Evolutionary conservation across 2,888 invertebrate genomes (phyloP), one percentile per base, ranked within the genome.

Genomic region (Latrodectus hesperus): DNA sequence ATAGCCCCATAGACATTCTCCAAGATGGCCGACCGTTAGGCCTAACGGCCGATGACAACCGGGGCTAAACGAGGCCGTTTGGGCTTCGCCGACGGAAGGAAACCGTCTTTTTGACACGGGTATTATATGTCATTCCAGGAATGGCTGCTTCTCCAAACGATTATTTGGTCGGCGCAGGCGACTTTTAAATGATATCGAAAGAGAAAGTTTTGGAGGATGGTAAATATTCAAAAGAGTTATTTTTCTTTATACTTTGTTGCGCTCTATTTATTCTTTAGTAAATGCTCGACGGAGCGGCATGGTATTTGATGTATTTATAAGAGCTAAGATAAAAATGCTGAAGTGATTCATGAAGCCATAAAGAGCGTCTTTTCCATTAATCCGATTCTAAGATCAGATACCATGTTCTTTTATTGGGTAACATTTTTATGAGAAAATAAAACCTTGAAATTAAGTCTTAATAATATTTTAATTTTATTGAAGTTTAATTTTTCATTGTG

Each of bases 1-100:
- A 88, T 83, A 72, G 73, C 80, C 79, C 79, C 74, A 78, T 88
- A 78, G 74, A 78, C 84, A 55, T 73, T 60, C 85, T 77, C 64
- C 88, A 88, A 88, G 73, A 88, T 88, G 88, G 88, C 88, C 88
- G 88, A 83, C 88, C 79, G 79, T 88, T 88, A 88, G 84, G 88
- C 88, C 88, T 88, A 88, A 88, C 88, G 67, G 88, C 80, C 88
- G 79, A 84, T 88, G 87, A 88, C 87, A 88, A 88, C 87, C 83
- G 70, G 75, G 71, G 22, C 70, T 53, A 75, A 88, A 88, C 82
- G 83, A 83, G 65, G 83, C 83, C 75, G 83, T 75, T 75, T 70
- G 83, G 60, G 82, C 82, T 74, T 55, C 53, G 74, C 79, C 55
- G 16, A 26, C 67, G 67, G 60, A 60, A 60, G 60, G 51, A 51